Conservation (phyloP, 1,140 invertebrate species). For the Zeugodacus cucurbitae region DNA sequence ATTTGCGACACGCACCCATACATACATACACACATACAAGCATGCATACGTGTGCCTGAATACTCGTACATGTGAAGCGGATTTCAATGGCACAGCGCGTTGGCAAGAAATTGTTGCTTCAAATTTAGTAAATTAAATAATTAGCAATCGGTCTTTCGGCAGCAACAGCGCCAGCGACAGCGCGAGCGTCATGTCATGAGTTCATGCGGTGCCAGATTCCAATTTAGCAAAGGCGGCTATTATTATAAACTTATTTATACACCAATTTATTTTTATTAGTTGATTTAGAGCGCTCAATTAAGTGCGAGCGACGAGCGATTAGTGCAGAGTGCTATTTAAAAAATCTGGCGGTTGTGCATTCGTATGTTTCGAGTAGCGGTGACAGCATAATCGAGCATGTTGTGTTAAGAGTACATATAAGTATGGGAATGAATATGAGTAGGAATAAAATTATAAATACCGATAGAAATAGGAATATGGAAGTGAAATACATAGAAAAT, state of each 20-base stretch:
- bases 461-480: neutral
- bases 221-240: neutral
- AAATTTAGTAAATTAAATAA: conserved; percentile 9
- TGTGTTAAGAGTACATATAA: neutral
- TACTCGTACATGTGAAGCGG: neutral
- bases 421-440: neutral
- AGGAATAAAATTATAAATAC: neutral
- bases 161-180: neutral
- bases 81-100: neutral
- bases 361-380: neutral
- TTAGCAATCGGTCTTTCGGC: neutral
- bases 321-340: neutral
- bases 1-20: neutral
- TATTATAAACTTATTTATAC: conserved; percentile 20
- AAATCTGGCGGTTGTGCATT: neutral
- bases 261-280: conserved; percentile 12
- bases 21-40: neutral
- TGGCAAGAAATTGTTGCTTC: neutral
- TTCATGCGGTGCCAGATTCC: neutral
- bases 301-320: neutral
- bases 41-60: too few species aligned
- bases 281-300: neutral
- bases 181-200: neutral
- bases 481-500: neutral
- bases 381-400: neutral